Conservation (phyloP, 2,113 vertebrate genomes). For the Patagioenas fasciata region DNA sequence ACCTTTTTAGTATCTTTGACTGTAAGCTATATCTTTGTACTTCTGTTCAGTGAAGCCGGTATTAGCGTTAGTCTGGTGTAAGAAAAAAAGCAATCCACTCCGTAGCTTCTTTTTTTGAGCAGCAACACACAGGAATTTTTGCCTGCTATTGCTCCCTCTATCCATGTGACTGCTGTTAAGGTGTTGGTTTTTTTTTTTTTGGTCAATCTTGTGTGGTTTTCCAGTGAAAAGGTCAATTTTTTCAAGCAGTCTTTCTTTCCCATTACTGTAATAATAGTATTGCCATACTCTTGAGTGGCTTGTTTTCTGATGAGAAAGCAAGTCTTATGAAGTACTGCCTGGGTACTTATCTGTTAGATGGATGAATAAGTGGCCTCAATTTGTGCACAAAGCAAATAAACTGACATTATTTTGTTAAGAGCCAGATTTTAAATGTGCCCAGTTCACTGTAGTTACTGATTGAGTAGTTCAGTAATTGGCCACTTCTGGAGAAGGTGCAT, state of each 20-base stretch:
- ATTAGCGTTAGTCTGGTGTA: background rate
- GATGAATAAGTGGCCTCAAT: background rate
- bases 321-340: background rate
- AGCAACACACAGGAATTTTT: background rate
- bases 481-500: background rate
- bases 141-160: background rate
- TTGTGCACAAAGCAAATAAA: background rate
- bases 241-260: background rate
- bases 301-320: background rate
- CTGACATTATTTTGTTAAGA: background rate
- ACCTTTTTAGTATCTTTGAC: background rate
- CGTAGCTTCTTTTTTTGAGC: background rate
- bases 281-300: background rate
- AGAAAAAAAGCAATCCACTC: background rate
- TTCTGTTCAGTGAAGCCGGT: background rate
- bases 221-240: background rate
- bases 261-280: background rate
- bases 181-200: background rate
- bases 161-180: background rate
- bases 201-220: background rate
- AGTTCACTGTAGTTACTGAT: background rate
- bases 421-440: background rate
- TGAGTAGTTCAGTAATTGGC: background rate
- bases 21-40: background rate
- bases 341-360: background rate